phyloP scores from a whole-genome alignment of 2,888 invertebrate species.

The Amblyteles armatorius region DNA sequence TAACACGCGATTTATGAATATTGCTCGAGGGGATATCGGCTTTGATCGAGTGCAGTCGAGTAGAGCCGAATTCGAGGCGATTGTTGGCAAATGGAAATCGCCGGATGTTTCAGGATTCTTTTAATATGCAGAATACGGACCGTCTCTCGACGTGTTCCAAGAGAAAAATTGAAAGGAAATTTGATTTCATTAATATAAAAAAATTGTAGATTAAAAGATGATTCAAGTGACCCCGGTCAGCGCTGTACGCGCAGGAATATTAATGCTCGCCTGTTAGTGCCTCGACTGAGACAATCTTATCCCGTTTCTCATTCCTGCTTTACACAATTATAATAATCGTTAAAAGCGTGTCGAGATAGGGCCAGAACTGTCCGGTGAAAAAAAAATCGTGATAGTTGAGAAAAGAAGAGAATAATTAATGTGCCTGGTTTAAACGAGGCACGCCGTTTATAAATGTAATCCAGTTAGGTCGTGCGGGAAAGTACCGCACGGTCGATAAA shows the following conservation, averaged over 20 bases:
- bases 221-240: background rate
- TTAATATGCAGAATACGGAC: background rate
- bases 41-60: background rate
- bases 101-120: background rate
- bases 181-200: background rate
- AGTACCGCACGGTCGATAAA: slow-evolving; percentile 73
- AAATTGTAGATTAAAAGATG: background rate
- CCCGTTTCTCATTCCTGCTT: slow-evolving; percentile 3
- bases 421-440: slow-evolving; percentile 1
- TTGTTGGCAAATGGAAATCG: background rate
- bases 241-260: background rate
- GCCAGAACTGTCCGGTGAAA: background rate
- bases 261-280: background rate
- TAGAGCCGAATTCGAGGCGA: background rate
- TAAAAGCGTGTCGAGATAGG: slow-evolving; percentile 10
- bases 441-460: slow-evolving; percentile 70
- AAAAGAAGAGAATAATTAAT: slow-evolving; percentile 3
- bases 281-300: background rate
- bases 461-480: slow-evolving; percentile 73
- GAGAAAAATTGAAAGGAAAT: too few relatives aligned
- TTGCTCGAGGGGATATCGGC: background rate
- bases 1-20: slow-evolving; percentile 28
- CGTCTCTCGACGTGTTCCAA: too few relatives aligned
- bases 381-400: slow-evolving; percentile 2
- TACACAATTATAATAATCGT: slow-evolving; percentile 22